phyloP scores from a whole-genome alignment of 2,888 invertebrate species.

The Anodontia alba region DNA sequence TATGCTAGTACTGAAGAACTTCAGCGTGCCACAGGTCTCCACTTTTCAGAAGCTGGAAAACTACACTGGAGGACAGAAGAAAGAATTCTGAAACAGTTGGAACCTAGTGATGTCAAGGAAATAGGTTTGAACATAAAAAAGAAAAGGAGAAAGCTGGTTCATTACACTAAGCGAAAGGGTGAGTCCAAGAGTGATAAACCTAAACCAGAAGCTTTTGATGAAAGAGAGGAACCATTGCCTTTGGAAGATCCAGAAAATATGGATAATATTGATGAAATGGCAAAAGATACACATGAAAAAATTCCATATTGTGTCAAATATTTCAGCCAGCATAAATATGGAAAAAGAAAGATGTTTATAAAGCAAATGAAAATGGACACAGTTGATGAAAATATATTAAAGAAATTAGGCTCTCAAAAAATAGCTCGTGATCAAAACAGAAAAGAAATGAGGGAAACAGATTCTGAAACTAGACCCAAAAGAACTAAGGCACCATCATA shows the following conservation, averaged over 20 bases:
- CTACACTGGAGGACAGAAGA: constrained; percentile 74
- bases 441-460: neutral
- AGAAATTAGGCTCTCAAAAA: constrained; percentile 75
- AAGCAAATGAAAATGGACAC: constrained; percentile 62
- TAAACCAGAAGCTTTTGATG: constrained; percentile 9
- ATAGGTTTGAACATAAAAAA: constrained; percentile 72
- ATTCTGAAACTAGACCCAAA: constrained; percentile 7
- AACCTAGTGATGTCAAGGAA: constrained; percentile 70
- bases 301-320: constrained; percentile 53
- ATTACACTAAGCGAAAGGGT: constrained; percentile 59
- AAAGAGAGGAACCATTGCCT: constrained; percentile 27
- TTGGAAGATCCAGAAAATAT: neutral
- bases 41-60: constrained; percentile 63
- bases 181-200: neutral
- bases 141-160: constrained; percentile 67
- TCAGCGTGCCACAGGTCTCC: constrained; percentile 48
- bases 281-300: constrained; percentile 37
- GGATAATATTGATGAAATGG: constrained; percentile 55
- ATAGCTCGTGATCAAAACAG: constrained; percentile 8
- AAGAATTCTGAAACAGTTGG: constrained; percentile 67
- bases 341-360: constrained; percentile 60
- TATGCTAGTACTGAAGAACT: constrained; percentile 56
- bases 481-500: constrained; percentile 15
- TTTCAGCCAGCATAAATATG: constrained; percentile 59
- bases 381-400: constrained; percentile 69